Base-by-base conservation (phyloP, 2,797 vertebrate genomes). In the Cyprinodon diabolis region DNA sequence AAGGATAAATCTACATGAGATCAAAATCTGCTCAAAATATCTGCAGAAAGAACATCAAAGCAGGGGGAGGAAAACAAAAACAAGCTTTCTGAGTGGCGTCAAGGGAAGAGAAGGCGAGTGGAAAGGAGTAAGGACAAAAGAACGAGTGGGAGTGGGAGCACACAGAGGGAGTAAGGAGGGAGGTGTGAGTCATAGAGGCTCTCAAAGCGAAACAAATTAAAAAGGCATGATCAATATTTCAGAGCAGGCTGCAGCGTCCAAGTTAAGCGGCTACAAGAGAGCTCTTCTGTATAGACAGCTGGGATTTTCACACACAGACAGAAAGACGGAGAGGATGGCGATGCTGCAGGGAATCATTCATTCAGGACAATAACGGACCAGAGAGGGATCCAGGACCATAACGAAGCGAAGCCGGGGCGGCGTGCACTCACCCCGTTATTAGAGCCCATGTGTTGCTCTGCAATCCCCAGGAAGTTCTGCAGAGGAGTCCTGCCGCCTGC, bases 381-480 rank as follows among this genome's bases (percentile, higher is more conserved):
- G 21, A 15, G 2, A 10, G 7, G 63, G 48, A 23, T 3, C 1
- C 4, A 62, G 40, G 15, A 62, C 37, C 17, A 40, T 19, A 62
- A 11, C 37, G 13, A 30, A 30, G 25, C 25, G 25, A 40, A 15
- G 17, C 30, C 15, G 9, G 30, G 14, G 19, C 3, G 35, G 1
- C 58, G 11, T 62, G 58, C n/a, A 89, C 97, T 96, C 86, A 99
- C 98, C 90, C 94, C 96, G 0, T 98, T 98, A 90, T 96, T 97
- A 62, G 96, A 95, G 35, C 97, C 97, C 89, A 99, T 95, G 2
- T 99, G 98, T 90, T 99, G 98, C 87, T 99, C 98, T 0, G 98
- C 98, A 7, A 99, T 98, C 75, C 98, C 98, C 54, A 99, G 94
- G 89, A 99, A 99, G 82, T 97, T 99, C 87, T 99, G 98, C 70